These are phyloP conservation scores for Capromys pilorides DNA, from an alignment of 2,797 vertebrate species.

Conservation along the genomic window DNA sequence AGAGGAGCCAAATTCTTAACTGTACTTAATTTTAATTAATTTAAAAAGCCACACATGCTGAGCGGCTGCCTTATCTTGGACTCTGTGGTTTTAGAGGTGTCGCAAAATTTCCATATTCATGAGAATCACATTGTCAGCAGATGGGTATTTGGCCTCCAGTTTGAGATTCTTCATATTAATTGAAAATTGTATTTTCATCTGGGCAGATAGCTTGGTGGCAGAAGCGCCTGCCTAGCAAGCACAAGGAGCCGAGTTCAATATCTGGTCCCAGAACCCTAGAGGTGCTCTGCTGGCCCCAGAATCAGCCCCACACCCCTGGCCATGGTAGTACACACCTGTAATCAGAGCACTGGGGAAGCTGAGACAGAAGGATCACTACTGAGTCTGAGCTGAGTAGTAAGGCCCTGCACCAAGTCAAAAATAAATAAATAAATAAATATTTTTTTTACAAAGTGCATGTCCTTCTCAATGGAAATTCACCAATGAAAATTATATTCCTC, in stretches of 20 bases:
- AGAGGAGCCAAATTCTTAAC: background rate
- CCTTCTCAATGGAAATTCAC: background rate
- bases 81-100: background rate
- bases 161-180: conserved; percentile 26
- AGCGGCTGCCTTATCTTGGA: background rate
- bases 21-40: conserved; percentile 25
- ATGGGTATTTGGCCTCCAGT: background rate
- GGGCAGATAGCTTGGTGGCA: no score
- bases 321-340: no score
- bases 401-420: no score
- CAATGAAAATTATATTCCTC: background rate
- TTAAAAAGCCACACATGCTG: conserved; percentile 15
- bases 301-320: no score
- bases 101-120: background rate
- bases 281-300: no score
- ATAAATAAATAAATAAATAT: no score
- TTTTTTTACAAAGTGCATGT: background rate
- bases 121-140: background rate
- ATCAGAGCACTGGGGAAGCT: no score
- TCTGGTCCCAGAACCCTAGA: no score
- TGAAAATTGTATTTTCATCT: conserved; percentile 15
- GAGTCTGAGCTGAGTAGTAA: no score
- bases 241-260: no score
- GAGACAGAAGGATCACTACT: no score
- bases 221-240: no score